phyloP scores from a whole-genome alignment of 2,888 invertebrate species.

The Spodoptera exigua region DNA sequence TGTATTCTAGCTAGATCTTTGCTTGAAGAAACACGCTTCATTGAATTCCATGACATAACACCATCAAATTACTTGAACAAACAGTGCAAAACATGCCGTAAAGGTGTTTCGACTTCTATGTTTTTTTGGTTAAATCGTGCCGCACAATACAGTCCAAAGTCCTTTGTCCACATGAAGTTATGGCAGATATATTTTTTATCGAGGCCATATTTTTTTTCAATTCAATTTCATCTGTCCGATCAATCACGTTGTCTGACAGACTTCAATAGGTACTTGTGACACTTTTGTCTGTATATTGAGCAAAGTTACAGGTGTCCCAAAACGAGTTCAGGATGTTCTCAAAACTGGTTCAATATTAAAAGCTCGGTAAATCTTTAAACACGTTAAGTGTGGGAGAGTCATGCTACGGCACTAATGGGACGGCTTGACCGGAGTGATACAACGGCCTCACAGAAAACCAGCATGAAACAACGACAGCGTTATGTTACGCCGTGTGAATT shows the following conservation, averaged over 20 bases:
- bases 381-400: no score
- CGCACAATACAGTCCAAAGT: conserved; percentile 4
- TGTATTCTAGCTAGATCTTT: no score
- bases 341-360: conserved; percentile 8
- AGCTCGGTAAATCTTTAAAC: conserved; percentile 7
- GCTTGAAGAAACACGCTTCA: no score
- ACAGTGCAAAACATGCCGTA: neutral
- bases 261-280: conserved; percentile 28
- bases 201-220: conserved; percentile 20
- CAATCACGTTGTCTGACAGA: conserved; percentile 34
- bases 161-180: neutral
- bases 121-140: conserved; percentile 3
- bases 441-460: no score
- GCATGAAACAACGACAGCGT: no score
- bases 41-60: no score
- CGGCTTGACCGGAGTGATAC: no score
- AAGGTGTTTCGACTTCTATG: neutral
- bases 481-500: no score
- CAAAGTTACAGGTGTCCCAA: conserved; percentile 16
- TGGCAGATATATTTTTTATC: conserved; percentile 7
- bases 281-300: conserved; percentile 23
- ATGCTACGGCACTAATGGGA: no score
- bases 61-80: no score
- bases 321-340: conserved; percentile 3
- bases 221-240: conserved; percentile 33